Evolutionary conservation across 2,113 vertebrate genomes (phyloP).

Genomic region (Phrynosoma blainvillii): DNA sequence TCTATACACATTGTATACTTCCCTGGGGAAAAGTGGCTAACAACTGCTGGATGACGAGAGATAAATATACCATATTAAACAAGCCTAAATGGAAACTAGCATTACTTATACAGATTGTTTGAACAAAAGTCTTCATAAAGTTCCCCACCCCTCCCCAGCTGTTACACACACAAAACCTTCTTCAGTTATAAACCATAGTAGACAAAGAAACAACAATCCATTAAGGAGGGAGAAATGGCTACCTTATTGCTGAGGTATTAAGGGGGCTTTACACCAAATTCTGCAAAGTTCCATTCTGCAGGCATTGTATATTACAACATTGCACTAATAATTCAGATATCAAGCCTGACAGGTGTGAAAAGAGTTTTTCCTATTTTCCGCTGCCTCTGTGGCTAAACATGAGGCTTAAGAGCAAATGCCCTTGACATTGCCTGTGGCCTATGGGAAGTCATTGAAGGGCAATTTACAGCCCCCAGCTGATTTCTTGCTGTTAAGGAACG

Average conservation of each 20-base stretch:
- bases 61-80: neutral
- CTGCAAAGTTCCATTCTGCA: neutral
- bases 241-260: neutral
- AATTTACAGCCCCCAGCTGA: rapidly evolving
- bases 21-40: neutral
- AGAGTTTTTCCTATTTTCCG: neutral
- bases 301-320: neutral
- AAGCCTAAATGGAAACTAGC: neutral
- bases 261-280: neutral
- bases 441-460: neutral
- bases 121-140: neutral
- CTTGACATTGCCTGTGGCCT: neutral
- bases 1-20: neutral
- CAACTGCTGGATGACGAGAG: neutral
- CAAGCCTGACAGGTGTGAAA: slow-evolving; percentile 3
- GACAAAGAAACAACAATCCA: neutral
- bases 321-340: slow-evolving; percentile 2
- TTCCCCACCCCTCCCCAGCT: neutral
- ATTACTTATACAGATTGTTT: neutral
- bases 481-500: slow-evolving; percentile 34
- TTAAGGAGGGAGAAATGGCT: neutral
- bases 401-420: slow-evolving; percentile 4
- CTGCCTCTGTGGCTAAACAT: neutral
- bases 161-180: neutral
- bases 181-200: neutral